Percentiles rank a stretch among this genome's conserved stretches.
These are phyloP conservation scores for Zapus hudsonius DNA, from an alignment of 2,113 vertebrate genomes.

Conservation along the genomic window DNA sequence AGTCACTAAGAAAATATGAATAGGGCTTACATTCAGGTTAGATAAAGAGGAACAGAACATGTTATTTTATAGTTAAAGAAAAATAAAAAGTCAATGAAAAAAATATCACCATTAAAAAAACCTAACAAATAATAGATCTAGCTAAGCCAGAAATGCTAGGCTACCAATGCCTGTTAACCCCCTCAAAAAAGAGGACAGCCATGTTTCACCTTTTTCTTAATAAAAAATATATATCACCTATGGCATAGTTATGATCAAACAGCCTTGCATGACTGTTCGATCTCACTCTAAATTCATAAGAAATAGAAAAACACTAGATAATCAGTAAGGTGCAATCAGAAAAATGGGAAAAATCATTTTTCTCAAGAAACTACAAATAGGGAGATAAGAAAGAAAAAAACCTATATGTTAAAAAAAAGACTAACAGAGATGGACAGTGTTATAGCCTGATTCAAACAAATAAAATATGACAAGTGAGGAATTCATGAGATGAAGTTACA, in stretches of 20 bases:
- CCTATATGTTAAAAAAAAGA: neutral
- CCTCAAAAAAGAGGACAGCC: neutral
- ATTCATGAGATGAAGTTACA: constrained; percentile 84
- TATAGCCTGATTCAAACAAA: constrained; percentile 11
- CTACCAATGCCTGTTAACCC: neutral
- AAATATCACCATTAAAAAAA: constrained; percentile 15
- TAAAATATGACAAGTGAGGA: constrained; percentile 67
- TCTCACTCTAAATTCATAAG: neutral
- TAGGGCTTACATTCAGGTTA: neutral
- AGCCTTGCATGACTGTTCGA: neutral
- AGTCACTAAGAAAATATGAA: constrained; percentile 3
- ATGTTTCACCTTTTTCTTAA: neutral
- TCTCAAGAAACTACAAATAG: neutral
- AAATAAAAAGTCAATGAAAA: constrained; percentile 34
- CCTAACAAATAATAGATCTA: constrained; percentile 19
- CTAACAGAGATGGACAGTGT: neutral
- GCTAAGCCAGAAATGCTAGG: neutral
- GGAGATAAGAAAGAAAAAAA: neutral
- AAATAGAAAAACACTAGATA: neutral
- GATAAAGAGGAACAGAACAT: neutral
- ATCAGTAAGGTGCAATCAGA: neutral
- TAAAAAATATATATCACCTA: neutral
- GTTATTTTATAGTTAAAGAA: neutral
- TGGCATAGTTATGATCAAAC: neutral
- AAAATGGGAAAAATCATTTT: constrained; percentile 30